Evolutionary conservation across 1,140 invertebrate genomes (phyloP), one percentile per base, ranked within the genome.

Genomic region (Cydia amplana): DNA sequence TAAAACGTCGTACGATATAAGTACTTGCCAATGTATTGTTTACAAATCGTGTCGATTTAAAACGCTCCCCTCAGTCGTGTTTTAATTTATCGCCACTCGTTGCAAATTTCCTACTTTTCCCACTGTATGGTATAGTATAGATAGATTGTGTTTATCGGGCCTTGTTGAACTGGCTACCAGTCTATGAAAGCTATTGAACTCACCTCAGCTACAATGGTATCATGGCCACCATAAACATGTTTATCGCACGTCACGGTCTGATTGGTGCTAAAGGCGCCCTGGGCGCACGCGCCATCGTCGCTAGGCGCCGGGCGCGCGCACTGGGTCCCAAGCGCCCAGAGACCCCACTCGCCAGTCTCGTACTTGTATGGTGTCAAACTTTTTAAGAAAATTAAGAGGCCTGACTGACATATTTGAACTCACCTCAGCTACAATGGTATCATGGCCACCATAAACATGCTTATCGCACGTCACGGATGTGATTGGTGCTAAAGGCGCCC

Each of bases 141-240:
- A n/a, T n/a, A n/a, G n/a, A n/a, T n/a, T n/a, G n/a, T n/a, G n/a
- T n/a, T n/a, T n/a, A n/a, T n/a, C n/a, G n/a, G n/a, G n/a, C n/a
- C n/a, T n/a, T n/a, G n/a, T n/a, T n/a, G n/a, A n/a, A n/a, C n/a
- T n/a, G n/a, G n/a, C n/a, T n/a, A n/a, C n/a, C n/a, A n/a, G n/a
- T n/a, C n/a, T 4, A 28, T 28, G 28, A 28, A 28, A 28, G 28
- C 28, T 28, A 4, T 28, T 3, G 2, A 28, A 28, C 46, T 51
- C 16, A 90, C 90, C 82, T 82, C 83, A 49, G 81, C 72, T 23
- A 92, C 86, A 51, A 92, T 87, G 49, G 85, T 87, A 49, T 89
- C 25, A 2, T 82, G 55, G 6, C 78, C 80, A 65, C 87, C 82
- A 64, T 92, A 92, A 9, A 91, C 77, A 83, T 86, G 89, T 7